Evolutionary conservation across 2,888 invertebrate genomes (phyloP), one percentile per base, ranked within the genome.

Genomic region (Crematogaster levior): DNA sequence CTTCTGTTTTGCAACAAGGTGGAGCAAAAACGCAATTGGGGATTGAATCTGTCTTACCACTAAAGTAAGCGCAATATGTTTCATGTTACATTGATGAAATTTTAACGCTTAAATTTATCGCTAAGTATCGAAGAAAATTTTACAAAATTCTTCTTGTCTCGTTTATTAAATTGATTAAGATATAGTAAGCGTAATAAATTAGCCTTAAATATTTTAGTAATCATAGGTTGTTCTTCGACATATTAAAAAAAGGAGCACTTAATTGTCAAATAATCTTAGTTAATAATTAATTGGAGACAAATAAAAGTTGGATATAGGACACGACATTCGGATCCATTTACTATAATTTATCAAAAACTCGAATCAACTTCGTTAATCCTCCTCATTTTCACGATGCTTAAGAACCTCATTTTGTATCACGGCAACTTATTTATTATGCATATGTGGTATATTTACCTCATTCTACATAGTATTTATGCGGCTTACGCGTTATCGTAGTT

Each of bases 401-500:
- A 68, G 48, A 48, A 24, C 37, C 51, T 21, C 10, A 10, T 48
- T n/a, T 9, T 18, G 12, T 6, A 30, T 34, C 15, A 21, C 3
- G 4, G 15, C 37, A 61, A 12, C 12, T 61, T 61, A 61, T 40
- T 63, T 63, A 37, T 61, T 60, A 37, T 63, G 24, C 34, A 12
- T 40, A 37, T 61, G 37, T 61, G 3, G 4, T 9, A 15, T 15
- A 63, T 72, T 72, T 40, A 72, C 10, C 40, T n/a, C 58, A 72
- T 40, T 58, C 40, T 34, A 34, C 15, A 21, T 7, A 60, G 15
- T 40, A 27, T 34, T 10, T 37, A 24, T 3, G 12, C 10, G 3
- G 48, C 51, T 51, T 51, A 46, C 51, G 63, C 15, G 40, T 43
- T 48, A 40, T 65, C 21, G 40, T 65, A 77, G 53, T 65, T 56